phyloP scores from a whole-genome alignment of 30 jellyfish, hydroid and myxozoan species.

The Hydractinia echinata region DNA sequence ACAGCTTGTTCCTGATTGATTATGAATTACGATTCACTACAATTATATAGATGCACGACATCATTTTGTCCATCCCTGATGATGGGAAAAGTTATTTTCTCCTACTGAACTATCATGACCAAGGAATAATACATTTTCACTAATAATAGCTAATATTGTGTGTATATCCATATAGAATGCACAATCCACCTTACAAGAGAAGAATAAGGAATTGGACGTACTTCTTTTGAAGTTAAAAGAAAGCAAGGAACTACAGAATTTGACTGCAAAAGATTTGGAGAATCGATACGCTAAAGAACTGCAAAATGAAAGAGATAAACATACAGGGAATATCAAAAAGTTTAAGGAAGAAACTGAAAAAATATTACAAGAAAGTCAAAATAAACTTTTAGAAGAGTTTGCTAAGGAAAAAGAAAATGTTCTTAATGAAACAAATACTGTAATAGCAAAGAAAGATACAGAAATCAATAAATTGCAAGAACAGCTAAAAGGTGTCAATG shows the following conservation, averaged over 20 bases:
- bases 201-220: conserved; percentile 1
- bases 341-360: conserved; percentile 20
- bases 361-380: conserved; percentile 16
- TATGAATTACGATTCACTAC: too few relatives aligned
- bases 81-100: too few relatives aligned
- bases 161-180: background rate
- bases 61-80: too few relatives aligned
- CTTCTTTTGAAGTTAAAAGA: conserved; percentile 2
- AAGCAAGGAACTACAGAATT: background rate
- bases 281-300: background rate
- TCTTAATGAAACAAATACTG: too few relatives aligned
- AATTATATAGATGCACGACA: too few relatives aligned
- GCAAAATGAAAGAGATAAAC: background rate
- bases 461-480: background rate
- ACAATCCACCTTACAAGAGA: background rate
- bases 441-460: background rate
- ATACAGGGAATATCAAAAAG: background rate
- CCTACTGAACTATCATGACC: too few relatives aligned
- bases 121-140: too few relatives aligned
- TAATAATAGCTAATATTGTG: too few relatives aligned
- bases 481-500: background rate
- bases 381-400: conserved; percentile 10
- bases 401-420: background rate
- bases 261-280: background rate
- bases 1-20: too few relatives aligned